Conservation (phyloP, 2,888 invertebrate genomes). For the Drymonia ruficornis region DNA sequence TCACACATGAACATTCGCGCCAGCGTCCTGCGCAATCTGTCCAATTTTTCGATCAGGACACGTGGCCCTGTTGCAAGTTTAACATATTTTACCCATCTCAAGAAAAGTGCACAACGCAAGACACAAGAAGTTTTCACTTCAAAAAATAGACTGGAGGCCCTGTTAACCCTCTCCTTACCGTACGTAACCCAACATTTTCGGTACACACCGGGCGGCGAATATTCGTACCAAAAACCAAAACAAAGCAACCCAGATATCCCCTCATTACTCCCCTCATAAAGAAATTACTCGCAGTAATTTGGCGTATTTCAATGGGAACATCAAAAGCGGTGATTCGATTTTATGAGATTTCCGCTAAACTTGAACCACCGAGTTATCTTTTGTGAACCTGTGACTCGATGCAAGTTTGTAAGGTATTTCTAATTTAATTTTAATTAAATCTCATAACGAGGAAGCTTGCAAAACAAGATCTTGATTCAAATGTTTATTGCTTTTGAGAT, state of each 20-base stretch:
- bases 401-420: slow-evolving; percentile 34
- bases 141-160: no score
- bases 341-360: slow-evolving; percentile 48
- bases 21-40: no score
- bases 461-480: not conserved
- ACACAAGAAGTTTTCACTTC: no score
- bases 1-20: no score
- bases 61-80: no score
- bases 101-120: no score
- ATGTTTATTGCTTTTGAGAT: slow-evolving; percentile 2
- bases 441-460: slow-evolving; percentile 13
- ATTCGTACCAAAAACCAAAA: slow-evolving; percentile 11
- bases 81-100: no score
- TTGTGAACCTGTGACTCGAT: slow-evolving; percentile 43
- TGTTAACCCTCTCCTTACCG: no score
- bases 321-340: slow-evolving; percentile 53
- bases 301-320: slow-evolving; percentile 43
- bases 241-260: slow-evolving; percentile 30
- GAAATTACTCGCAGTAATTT: slow-evolving; percentile 44
- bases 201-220: no score
- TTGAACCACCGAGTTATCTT: slow-evolving; percentile 45
- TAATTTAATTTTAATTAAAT: slow-evolving; percentile 45
- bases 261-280: slow-evolving; percentile 12
- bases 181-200: no score
- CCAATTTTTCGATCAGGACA: no score